Base-by-base conservation (phyloP, 2,797 vertebrate genomes). In the Amniataba percoides region DNA sequence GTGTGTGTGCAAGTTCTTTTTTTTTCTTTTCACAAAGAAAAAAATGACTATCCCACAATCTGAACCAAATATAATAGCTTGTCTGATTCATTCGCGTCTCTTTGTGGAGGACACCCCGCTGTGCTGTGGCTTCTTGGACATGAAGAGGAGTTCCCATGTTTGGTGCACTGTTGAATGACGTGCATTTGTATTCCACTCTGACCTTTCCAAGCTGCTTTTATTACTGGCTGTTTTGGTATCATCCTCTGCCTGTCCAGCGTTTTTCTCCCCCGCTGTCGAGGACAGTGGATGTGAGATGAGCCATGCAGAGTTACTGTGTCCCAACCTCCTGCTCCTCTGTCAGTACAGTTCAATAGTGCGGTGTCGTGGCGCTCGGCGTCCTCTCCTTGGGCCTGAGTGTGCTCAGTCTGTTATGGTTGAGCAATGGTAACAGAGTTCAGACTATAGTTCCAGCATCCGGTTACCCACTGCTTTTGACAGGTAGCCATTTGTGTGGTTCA, bases 251-350 rank as follows among this genome's bases (percentile, higher is more conserved):
- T 40, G 27, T 69, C 63, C 64, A 53, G 39, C 3, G 3, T 34
- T 56, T 39, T 61, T 67, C 56, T 72, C 19, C n/a, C n/a, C 16
- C 55, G 48, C 60, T 56, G 34, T 61, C 21, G 60, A 60, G 14
- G 67, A 66, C 1, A 0, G 56, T n/a, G 34, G 34, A 65, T 65
- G 48, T 75, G 56, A 76, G 48, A 81, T 62, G 78, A 81, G 40
- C 55, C 66, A 51, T 52, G 57, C 42, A 75, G 71, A 23, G 61
- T 51, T 14, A 57, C 27, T 14, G 7, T 71, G 57, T 67, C 63
- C 68, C 51, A 49, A n/a, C n/a, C 62, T 51, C 46, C 45, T 42
- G 31, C 63, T 73, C 3, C 46, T 31, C 42, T n/a, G 39, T 45
- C 49, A 60, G 59, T 56, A 43, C 59, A 80, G 63, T 64, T 76